Evolutionary conservation across 1,140 invertebrate genomes (phyloP), one percentile per base, ranked within the genome.

Genomic region (Meteorus sp.): DNA sequence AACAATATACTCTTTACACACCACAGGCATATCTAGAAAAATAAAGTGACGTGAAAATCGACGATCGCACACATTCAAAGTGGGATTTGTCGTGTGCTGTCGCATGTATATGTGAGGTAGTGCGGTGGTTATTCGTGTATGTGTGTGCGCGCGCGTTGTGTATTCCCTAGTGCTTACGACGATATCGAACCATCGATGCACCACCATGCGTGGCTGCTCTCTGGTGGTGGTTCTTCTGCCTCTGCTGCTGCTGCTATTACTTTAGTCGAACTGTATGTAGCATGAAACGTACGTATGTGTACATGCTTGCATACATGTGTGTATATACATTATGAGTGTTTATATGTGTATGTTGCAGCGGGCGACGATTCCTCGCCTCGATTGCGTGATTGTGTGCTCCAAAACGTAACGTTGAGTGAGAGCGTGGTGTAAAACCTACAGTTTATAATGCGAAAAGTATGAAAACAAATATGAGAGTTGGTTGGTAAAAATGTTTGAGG

Each of bases 111-210:
- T 45, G n/a, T 11, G n/a, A n/a, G 3, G 8, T 45, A n/a, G 22
- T 7, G 19, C 6, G n/a, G 43, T 45, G 43, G n/a, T 23, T 19
- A 11, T 15, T 23, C 8, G 31, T 19, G 15, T 15, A 44, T 15
- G 9, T 33, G 0, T 19, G 47, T 52, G 31, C 37, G 33, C 23
- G n/a, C n/a, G n/a, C n/a, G n/a, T 17, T 5, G n/a, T 43, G 13
- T 39, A 13, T 37, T 11, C 7, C 8, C 23, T 19, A 8, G 50
- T 19, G 19, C 13, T 31, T 7, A 7, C 22, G 31, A 31, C n/a
- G 17, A 31, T 52, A 52, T 52, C 31, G 50, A 52, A 52, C 50
- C 31, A 52, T 52, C 50, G 50, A 52, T 52, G 50, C 50, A 52
- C 31, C 27, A 52, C 50, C 50, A 52, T 52, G 50, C 50, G 50